Evolutionary conservation across 2,113 vertebrate genomes (phyloP).

Genomic region (Silurus asotus): DNA sequence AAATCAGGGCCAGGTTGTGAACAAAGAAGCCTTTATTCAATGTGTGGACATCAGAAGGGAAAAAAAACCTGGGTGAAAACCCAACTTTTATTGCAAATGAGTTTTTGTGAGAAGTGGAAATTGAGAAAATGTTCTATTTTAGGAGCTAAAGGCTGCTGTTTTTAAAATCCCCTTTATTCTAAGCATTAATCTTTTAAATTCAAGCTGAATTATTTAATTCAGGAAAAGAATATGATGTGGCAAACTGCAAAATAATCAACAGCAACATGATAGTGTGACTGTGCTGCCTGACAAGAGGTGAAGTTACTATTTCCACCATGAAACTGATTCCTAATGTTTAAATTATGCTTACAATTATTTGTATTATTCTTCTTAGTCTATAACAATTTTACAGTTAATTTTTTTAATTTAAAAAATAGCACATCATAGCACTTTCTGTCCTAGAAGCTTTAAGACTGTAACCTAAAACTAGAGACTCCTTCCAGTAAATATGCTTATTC

Average conservation of each 20-base stretch:
- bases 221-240: neutral
- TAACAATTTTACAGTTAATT: neutral
- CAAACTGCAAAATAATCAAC: neutral
- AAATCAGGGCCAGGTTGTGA: slow-evolving; percentile 9
- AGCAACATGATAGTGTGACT: neutral
- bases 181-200: neutral
- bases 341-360: neutral
- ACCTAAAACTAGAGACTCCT: neutral
- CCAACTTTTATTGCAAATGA: neutral
- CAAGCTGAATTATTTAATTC: neutral
- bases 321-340: neutral
- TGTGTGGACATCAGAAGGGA: neutral
- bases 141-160: neutral
- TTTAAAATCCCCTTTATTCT: neutral
- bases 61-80: slow-evolving; percentile 9
- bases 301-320: neutral
- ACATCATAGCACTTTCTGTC: neutral
- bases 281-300: neutral
- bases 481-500: neutral
- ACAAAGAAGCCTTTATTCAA: slow-evolving; percentile 28
- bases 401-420: neutral
- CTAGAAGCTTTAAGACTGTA: neutral
- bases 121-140: neutral
- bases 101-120: slow-evolving; percentile 12
- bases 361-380: neutral